Percentiles rank a stretch among this genome's conserved stretches.
These are phyloP conservation scores for Harpegnathos saltator DNA, from an alignment of 1,140 invertebrate species.

Conservation along the genomic window DNA sequence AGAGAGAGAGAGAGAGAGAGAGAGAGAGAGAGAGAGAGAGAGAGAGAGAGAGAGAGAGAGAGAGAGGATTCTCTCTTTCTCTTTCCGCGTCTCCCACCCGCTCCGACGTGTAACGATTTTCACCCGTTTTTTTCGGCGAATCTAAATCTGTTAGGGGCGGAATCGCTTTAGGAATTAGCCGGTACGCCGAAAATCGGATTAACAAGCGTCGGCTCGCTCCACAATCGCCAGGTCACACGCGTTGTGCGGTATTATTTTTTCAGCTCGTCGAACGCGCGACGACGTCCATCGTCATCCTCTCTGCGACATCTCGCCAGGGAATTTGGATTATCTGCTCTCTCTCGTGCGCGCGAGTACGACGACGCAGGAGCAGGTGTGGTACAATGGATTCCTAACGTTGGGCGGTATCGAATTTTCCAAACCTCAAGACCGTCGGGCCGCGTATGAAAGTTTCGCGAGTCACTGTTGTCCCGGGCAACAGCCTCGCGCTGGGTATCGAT, in stretches of 20 bases:
- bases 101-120: constrained; percentile 5
- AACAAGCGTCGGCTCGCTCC: background rate
- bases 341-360: background rate
- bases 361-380: too few species aligned
- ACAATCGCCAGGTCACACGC: background rate
- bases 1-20: too few species aligned
- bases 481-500: constrained; percentile 28
- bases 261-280: constrained; percentile 5
- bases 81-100: background rate
- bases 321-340: constrained; percentile 33
- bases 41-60: too few species aligned
- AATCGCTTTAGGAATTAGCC: constrained; percentile 28
- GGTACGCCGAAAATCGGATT: background rate
- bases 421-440: background rate
- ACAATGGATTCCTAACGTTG: background rate
- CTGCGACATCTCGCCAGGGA: background rate
- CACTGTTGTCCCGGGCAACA: constrained; percentile 12
- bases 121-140: background rate
- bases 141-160: constrained; percentile 5
- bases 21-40: too few species aligned
- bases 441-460: background rate
- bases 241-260: constrained; percentile 17
- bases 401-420: constrained; percentile 29
- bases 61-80: constrained; percentile 1
- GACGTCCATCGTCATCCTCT: background rate